Conservation (phyloP, 35 echinoderm and acorn worm species). For the Holothuria glaberrima region DNA sequence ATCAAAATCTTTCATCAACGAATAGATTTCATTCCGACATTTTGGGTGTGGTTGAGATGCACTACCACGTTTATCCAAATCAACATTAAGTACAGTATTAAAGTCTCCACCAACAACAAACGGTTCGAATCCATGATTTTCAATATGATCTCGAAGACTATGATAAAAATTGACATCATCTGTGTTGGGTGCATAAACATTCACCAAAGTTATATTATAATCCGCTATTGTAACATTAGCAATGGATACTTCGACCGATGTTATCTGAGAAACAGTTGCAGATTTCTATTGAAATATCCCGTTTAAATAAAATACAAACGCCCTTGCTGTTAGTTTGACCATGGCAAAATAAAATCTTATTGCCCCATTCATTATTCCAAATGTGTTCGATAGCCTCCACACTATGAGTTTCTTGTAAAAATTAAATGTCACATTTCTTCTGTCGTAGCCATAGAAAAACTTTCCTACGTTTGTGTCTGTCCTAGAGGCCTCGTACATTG, state of each 20-base stretch:
- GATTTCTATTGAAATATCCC: slow-evolving; percentile 5
- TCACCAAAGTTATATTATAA: slow-evolving; percentile 6
- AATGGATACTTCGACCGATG: slow-evolving; percentile 8
- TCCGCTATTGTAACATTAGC: slow-evolving; percentile 3
- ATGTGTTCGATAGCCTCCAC: slow-evolving; percentile 12
- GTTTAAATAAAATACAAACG: slow-evolving; percentile 15
- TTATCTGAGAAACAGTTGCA: no score
- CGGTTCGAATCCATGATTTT: no score
- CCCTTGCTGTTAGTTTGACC: background rate
- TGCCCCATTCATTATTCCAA: background rate
- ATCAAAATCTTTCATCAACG: slow-evolving; percentile 35
- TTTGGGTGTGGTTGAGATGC: slow-evolving; percentile 37
- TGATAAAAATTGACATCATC: no score
- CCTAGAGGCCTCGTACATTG: background rate
- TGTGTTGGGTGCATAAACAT: no score
- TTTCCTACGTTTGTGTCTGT: background rate
- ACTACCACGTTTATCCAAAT: slow-evolving; percentile 34
- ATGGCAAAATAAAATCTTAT: slow-evolving; percentile 10
- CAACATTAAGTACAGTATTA: no score
- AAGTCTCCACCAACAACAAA: no score
- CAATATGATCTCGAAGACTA: no score
- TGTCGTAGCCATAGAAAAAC: slow-evolving; percentile 10
- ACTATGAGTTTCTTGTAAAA: slow-evolving; percentile 9
- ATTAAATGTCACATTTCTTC: slow-evolving; percentile 3
- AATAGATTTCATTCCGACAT: slow-evolving; percentile 32